Conservation (phyloP, 2,797 vertebrate species). For the Acanthopagrus latus region DNA sequence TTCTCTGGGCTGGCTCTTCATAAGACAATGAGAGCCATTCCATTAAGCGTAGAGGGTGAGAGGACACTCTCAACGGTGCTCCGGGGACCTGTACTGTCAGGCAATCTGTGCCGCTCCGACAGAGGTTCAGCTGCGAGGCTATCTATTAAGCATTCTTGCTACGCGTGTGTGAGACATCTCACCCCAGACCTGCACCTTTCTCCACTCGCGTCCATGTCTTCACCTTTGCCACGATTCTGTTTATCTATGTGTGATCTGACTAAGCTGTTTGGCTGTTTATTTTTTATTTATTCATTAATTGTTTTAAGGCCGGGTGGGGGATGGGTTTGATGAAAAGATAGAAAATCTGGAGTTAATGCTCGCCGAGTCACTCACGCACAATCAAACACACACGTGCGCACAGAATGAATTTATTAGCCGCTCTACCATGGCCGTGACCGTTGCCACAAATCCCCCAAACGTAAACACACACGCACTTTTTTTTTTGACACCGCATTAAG, state of each 20-base stretch:
- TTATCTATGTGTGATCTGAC: slow-evolving; percentile 57
- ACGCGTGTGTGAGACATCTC: slow-evolving; percentile 60
- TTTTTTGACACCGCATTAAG: slow-evolving; percentile 74
- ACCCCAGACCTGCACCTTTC: slow-evolving; percentile 54
- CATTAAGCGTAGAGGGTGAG: slow-evolving; percentile 78
- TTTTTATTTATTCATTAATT: background rate
- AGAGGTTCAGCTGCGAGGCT: slow-evolving; percentile 63
- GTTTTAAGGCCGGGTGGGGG: background rate
- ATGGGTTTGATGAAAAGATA: slow-evolving; percentile 51
- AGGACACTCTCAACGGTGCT: slow-evolving; percentile 74
- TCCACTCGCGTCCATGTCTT: slow-evolving; percentile 57
- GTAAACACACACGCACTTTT: slow-evolving; percentile 53
- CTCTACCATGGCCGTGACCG: slow-evolving; percentile 61
- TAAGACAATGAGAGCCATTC: slow-evolving; percentile 82
- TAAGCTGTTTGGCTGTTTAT: slow-evolving; percentile 35
- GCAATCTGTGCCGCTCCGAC: slow-evolving; percentile 75
- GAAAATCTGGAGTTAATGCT: slow-evolving; percentile 55
- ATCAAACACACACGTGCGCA: slow-evolving; percentile 35
- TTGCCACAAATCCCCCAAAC: slow-evolving; percentile 68
- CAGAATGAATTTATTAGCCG: slow-evolving; percentile 58
- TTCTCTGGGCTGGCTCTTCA: slow-evolving; percentile 69
- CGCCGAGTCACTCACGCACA: slow-evolving; percentile 31
- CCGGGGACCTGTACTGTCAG: slow-evolving; percentile 75
- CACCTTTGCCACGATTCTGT: slow-evolving; percentile 57
- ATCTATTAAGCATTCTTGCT: slow-evolving; percentile 73